A percentile compares a stretch with the other conserved stretches of the same genome.
These are phyloP conservation scores for Metridium senile DNA, from an alignment of 92 coral and sea anemone genomes.

Conservation along the genomic window DNA sequence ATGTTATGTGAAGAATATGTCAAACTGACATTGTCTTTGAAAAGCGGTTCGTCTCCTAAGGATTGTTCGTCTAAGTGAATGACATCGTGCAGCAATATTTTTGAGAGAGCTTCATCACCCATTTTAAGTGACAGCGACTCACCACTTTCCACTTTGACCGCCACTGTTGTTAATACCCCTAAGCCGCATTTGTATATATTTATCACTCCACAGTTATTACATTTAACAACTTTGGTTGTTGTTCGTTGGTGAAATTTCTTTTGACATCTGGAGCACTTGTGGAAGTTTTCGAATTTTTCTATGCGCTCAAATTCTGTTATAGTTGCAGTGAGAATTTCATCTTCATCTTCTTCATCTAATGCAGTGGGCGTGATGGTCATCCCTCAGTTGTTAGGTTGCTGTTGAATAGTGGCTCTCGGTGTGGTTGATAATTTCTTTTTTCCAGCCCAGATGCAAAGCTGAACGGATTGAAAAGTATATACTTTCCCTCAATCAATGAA, in stretches of 20 bases:
- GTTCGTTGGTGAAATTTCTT: constrained; percentile 45
- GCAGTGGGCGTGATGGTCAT: constrained; percentile 11
- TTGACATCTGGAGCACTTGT: constrained; percentile 48
- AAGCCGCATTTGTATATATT: constrained; percentile 42
- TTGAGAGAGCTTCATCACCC: constrained; percentile 57
- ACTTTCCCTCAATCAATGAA: constrained; percentile 48
- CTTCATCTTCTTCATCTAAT: not conserved
- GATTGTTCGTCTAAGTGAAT: constrained; percentile 41
- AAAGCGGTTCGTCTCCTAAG: too few species aligned
- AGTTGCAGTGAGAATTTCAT: not conserved
- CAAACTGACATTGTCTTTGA: too few species aligned
- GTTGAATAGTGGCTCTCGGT: constrained; percentile 49
- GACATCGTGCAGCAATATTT: constrained; percentile 39
- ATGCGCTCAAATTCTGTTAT: constrained; percentile 29
- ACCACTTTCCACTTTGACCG: constrained; percentile 45
- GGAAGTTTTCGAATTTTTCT: not conserved
- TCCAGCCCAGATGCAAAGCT: constrained; percentile 56
- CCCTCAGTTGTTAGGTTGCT: constrained; percentile 48
- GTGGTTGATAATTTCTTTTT: constrained; percentile 58
- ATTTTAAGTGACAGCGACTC: constrained; percentile 55
- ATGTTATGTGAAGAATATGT: too few species aligned
- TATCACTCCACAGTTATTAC: constrained; percentile 54
- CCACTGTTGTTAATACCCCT: constrained; percentile 46
- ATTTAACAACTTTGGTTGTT: constrained; percentile 52
- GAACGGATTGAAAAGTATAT: constrained; percentile 51